These are phyloP conservation scores for Chloebia gouldiae DNA, from an alignment of 2,113 vertebrate genomes.

Conservation along the genomic window DNA sequence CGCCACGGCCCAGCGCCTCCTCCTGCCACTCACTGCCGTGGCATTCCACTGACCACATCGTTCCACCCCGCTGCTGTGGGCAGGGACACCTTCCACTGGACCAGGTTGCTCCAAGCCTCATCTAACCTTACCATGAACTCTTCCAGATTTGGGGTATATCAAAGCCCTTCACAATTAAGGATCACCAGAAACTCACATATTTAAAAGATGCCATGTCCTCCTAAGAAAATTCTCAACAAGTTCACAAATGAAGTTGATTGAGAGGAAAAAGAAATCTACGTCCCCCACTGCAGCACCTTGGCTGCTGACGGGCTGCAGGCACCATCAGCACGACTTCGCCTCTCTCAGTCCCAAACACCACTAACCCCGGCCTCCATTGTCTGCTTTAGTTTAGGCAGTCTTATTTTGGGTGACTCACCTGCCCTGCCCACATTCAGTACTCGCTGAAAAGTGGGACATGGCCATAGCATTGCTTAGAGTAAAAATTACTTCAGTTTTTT, in stretches of 20 bases:
- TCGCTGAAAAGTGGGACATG: not conserved
- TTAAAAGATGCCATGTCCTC: no score
- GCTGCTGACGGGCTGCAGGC: not conserved
- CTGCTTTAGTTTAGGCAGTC: not conserved
- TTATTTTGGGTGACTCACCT: not conserved
- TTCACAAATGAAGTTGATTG: not conserved
- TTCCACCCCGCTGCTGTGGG: not conserved
- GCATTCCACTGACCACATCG: not conserved
- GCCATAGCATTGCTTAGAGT: not conserved
- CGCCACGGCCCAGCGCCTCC: not conserved
- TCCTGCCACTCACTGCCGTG: not conserved
- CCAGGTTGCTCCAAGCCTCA: not conserved
- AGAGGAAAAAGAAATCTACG: not conserved
- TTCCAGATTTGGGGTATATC: not conserved
- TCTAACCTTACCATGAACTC: not conserved
- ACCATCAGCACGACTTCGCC: rapidly evolving
- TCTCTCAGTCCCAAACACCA: not conserved
- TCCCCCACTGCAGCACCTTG: rapidly evolving
- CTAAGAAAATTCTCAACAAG: not conserved
- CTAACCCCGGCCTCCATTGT: not conserved
- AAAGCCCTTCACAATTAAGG: not conserved
- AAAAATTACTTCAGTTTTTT: not conserved
- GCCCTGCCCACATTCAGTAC: not conserved
- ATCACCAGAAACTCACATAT: not conserved
- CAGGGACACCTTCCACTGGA: not conserved